Conservation (phyloP, 2,888 invertebrate species). For the Mythimna pallens region DNA sequence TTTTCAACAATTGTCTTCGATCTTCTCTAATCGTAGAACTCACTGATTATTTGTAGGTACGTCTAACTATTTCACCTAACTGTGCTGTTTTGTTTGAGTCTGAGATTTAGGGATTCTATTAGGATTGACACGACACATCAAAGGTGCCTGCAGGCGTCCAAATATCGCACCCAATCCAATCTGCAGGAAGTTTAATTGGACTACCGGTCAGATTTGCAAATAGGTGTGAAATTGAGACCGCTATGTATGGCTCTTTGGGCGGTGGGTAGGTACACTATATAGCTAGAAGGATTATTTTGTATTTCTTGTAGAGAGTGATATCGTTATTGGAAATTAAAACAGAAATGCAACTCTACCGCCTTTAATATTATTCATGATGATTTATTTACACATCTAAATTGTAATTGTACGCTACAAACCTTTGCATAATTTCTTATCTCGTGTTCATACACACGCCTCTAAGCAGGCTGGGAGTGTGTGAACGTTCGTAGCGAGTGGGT, state of each 20-base stretch:
- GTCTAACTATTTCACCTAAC: slow-evolving; percentile 3
- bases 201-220: slow-evolving; percentile 48
- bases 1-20: background rate
- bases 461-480: slow-evolving; percentile 37
- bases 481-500: slow-evolving; percentile 58
- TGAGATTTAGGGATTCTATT: slow-evolving; percentile 33
- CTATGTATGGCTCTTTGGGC: slow-evolving; percentile 15
- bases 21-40: background rate
- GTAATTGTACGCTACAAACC: slow-evolving; percentile 38
- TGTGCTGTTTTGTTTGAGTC: slow-evolving; percentile 24
- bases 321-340: slow-evolving; percentile 7
- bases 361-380: slow-evolving; percentile 19
- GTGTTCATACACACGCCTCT: slow-evolving; percentile 48
- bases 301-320: background rate
- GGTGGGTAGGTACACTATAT: slow-evolving; percentile 8
- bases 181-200: slow-evolving; percentile 55
- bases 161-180: slow-evolving; percentile 56
- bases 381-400: slow-evolving; percentile 38
- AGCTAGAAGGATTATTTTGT: slow-evolving; percentile 8
- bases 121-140: slow-evolving; percentile 30
- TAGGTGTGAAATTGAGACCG: slow-evolving; percentile 57
- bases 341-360: background rate
- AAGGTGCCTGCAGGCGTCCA: slow-evolving; percentile 50
- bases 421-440: slow-evolving; percentile 62
- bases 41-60: background rate